A percentile compares a stretch with the other conserved stretches of the same genome.
Conservation (phyloP, 1,140 invertebrate species). For the Potamilus streckersoni region DNA sequence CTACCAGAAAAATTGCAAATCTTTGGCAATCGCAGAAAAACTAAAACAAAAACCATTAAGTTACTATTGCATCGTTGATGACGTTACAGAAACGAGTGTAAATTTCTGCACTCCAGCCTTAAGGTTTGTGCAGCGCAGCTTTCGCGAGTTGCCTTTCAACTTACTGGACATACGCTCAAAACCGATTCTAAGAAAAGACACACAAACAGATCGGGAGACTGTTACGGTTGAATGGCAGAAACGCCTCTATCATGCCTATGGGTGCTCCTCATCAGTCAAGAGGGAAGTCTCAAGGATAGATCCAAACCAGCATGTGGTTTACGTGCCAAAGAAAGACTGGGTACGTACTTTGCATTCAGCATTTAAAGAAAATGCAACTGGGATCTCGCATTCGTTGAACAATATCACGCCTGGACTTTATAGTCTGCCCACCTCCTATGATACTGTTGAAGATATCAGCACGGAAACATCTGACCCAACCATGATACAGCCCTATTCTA, state of each 20-base stretch:
- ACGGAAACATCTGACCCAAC: conserved; percentile 14
- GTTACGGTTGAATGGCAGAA: conserved; percentile 22
- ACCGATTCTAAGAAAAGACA: conserved; percentile 26
- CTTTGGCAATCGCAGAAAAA: conserved; percentile 24
- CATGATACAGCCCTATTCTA: conserved; percentile 13
- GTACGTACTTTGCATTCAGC: conserved; percentile 5
- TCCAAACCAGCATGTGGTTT: background rate
- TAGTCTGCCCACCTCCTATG: conserved; percentile 10
- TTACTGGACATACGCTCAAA: conserved; percentile 34
- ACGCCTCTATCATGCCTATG: conserved; percentile 17
- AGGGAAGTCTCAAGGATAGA: conserved; percentile 4
- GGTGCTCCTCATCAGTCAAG: background rate
- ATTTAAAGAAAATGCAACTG: background rate
- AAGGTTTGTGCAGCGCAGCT: conserved; percentile 10
- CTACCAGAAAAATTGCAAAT: conserved; percentile 31
- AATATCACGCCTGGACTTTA: background rate
- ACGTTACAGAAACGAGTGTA: conserved; percentile 27
- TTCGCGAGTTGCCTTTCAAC: conserved; percentile 34
- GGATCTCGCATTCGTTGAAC: conserved; percentile 10
- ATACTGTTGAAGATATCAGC: conserved; percentile 20
- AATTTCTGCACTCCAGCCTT: conserved; percentile 32
- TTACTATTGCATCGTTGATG: conserved; percentile 29
- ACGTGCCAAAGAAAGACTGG: conserved; percentile 12
- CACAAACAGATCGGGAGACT: conserved; percentile 9
- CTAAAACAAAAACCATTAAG: conserved; percentile 25